Evolutionary conservation across 1,140 invertebrate species (phyloP).

Genomic region (Cyclargus thomasi): DNA sequence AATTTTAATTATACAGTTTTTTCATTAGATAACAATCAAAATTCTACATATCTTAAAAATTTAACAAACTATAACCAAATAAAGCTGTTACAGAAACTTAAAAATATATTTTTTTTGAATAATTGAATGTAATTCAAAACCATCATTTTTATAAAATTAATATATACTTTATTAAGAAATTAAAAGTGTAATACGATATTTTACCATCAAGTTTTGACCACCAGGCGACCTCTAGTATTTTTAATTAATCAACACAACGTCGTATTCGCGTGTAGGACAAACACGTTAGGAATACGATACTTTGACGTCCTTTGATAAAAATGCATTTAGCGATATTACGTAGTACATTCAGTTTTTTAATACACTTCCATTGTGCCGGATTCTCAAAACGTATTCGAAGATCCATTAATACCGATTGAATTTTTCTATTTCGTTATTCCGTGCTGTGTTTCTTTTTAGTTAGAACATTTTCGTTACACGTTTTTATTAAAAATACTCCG

Average conservation of each 20-base stretch:
- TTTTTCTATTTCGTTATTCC: slow-evolving; percentile 4
- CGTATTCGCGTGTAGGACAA: slow-evolving; percentile 28
- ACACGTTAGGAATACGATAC: slow-evolving; percentile 31
- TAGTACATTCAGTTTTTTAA: slow-evolving; percentile 25
- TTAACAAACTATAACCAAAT: no score
- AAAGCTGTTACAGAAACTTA: no score
- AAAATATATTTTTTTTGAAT: no score
- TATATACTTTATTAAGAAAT: no score
- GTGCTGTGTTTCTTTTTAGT: not conserved
- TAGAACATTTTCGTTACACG: not conserved
- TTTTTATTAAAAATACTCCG: not conserved
- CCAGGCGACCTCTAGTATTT: not conserved
- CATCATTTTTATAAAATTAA: no score
- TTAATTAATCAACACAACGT: slow-evolving; percentile 10
- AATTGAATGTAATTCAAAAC: no score
- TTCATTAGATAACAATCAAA: no score
- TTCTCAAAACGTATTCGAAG: slow-evolving; percentile 25
- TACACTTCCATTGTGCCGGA: slow-evolving; percentile 29
- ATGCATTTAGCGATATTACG: slow-evolving; percentile 36
- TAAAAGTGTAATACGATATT: no score
- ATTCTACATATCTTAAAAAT: no score
- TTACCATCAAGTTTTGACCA: no score
- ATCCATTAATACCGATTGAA: slow-evolving; percentile 23
- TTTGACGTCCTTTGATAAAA: slow-evolving; percentile 36
- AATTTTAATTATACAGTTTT: no score